phyloP scores from a whole-genome alignment of 2,888 invertebrate species.

The Amphipoea oculea region DNA sequence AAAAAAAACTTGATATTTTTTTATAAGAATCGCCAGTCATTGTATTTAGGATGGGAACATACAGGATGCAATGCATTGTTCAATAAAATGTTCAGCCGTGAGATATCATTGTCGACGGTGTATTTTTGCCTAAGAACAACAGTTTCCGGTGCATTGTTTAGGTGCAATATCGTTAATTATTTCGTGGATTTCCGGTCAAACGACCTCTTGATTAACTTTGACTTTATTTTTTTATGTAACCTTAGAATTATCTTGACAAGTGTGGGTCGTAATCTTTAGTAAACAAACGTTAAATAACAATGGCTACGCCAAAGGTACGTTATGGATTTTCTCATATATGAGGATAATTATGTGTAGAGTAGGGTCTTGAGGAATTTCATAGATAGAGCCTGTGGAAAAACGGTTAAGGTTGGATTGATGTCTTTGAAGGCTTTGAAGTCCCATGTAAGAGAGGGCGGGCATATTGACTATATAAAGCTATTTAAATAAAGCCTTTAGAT shows the following conservation, averaged over 20 bases:
- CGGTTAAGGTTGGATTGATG: not conserved
- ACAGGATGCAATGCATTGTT: conserved; percentile 75
- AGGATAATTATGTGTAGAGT: not conserved
- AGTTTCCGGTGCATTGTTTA: conserved; percentile 72
- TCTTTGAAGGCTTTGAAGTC: not conserved
- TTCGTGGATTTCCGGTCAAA: conserved; percentile 54
- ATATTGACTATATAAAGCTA: too few relatives aligned
- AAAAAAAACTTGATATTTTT: conserved; percentile 39
- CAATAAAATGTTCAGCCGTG: conserved; percentile 68
- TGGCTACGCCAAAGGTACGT: not conserved
- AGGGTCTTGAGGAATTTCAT: not conserved
- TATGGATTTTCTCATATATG: not conserved
- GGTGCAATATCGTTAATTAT: conserved; percentile 61
- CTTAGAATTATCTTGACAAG: conserved; percentile 28
- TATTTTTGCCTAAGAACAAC: conserved; percentile 62
- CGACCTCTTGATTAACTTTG: conserved; percentile 52
- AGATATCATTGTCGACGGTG: conserved; percentile 75
- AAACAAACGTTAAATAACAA: conserved; percentile 14
- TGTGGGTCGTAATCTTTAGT: not conserved
- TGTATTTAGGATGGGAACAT: conserved; percentile 64
- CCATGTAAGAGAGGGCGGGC: too few relatives aligned
- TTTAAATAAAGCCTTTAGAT: too few relatives aligned
- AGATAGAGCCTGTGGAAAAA: not conserved
- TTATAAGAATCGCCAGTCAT: conserved; percentile 40
- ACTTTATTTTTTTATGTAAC: conserved; percentile 37